Evolutionary conservation across 1,140 invertebrate species (phyloP), one percentile per base, ranked within the genome.

Genomic region (Leguminivora glycinivorella): DNA sequence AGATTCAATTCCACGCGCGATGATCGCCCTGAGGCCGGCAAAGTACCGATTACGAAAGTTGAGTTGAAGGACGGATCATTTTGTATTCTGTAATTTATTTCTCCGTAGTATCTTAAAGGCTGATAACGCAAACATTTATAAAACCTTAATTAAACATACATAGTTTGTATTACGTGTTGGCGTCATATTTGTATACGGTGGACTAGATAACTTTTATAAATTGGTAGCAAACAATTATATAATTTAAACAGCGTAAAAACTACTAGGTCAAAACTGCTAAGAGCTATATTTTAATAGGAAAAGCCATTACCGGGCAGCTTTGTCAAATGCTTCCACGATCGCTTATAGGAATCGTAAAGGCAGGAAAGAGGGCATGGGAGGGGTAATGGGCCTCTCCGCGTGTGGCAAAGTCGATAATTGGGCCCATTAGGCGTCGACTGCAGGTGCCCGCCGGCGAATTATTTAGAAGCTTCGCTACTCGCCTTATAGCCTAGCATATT

Each of bases 391-490:
- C 72, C 77, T 75, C 81, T 80, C 76, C 70, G 75, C 68, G 74
- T 75, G 74, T 72, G 75, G 75, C 75, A 43, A 75, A 77, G 72
- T 80, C 80, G 76, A 84, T 86, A 83, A 86, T 86, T 84, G 81
- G 76, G 69, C 72, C 84, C 81, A 86, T 86, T 86, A 84, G 75
- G 63, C 70, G 75, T 73, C 73, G 77, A 76, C 78, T 79, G 78
- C 80, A 85, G 83, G 82, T 78, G 75, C 75, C 75, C 58, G 72
- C 70, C 77, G 74, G 77, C 75, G 77, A 78, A 76, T 82, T 79
- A 81, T 84, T 82, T 81, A 81, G 76, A 79, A 76, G 76, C 76
- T 78, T 73, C 73, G 68, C 63, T 66, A 71, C 68, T 68, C 70
- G 67, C 24, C n/a, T 58, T 58, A 29, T 58, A 63, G 26, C 58